Percentiles rank a stretch among this genome's conserved stretches.
phyloP scores from a whole-genome alignment of 1,140 invertebrate species.

The Drosophila pseudoobscura region DNA sequence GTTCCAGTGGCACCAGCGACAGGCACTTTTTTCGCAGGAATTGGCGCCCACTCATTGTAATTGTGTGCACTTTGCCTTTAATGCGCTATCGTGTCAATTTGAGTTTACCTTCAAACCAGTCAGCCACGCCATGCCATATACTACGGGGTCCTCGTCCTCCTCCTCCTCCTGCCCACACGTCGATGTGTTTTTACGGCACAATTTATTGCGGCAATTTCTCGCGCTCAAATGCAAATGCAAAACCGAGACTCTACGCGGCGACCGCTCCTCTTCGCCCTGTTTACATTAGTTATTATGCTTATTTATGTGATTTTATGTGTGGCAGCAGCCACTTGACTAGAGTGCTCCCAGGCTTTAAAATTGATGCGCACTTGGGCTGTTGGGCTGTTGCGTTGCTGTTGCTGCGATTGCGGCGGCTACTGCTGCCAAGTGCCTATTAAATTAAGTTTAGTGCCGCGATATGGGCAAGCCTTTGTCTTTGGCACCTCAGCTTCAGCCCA shows the following conservation, averaged over 20 bases:
- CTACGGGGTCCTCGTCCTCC: too few relatives aligned
- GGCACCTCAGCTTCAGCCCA: neutral
- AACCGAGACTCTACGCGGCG: slow-evolving; percentile 51
- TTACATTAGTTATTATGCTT: slow-evolving; percentile 81
- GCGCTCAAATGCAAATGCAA: slow-evolving; percentile 76
- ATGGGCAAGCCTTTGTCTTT: slow-evolving; percentile 59
- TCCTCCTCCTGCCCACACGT: slow-evolving; percentile 21
- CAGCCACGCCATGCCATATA: slow-evolving; percentile 20
- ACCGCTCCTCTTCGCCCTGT: slow-evolving; percentile 32
- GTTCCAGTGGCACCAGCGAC: slow-evolving; percentile 45
- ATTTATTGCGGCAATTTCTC: slow-evolving; percentile 80
- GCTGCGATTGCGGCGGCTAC: slow-evolving; percentile 31
- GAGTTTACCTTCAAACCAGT: slow-evolving; percentile 16
- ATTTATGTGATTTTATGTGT: slow-evolving; percentile 65
- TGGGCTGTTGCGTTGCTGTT: slow-evolving; percentile 31
- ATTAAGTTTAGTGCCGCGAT: slow-evolving; percentile 77
- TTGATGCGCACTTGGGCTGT: slow-evolving; percentile 56
- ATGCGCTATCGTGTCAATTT: slow-evolving; percentile 73
- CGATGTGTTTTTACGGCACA: slow-evolving; percentile 74
- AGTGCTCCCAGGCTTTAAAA: slow-evolving; percentile 66
- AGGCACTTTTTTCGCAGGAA: slow-evolving; percentile 34
- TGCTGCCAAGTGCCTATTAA: slow-evolving; percentile 63
- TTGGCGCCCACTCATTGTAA: slow-evolving; percentile 68
- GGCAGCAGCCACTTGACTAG: slow-evolving; percentile 45
- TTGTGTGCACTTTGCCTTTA: slow-evolving; percentile 75